phyloP scores from a whole-genome alignment of 2,113 vertebrate genomes.

The Globicephala melas region DNA sequence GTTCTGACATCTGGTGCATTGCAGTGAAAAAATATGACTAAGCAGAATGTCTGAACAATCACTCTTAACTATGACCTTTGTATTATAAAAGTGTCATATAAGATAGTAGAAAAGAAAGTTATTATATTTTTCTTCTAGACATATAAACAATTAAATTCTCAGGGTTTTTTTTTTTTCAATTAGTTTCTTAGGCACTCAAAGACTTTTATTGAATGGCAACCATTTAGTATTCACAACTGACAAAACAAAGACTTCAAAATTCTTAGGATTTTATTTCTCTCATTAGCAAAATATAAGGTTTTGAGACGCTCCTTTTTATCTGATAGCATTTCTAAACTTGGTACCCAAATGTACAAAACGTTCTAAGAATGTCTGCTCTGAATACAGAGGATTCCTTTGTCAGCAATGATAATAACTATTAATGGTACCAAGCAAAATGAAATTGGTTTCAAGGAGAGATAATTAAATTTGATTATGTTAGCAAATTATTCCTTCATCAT shows the following conservation, averaged over 20 bases:
- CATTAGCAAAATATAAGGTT: background rate
- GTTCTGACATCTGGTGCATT: constrained; percentile 42
- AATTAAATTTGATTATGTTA: constrained; percentile 4
- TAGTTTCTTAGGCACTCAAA: background rate
- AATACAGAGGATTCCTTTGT: background rate
- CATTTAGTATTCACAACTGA: background rate
- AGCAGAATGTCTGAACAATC: constrained; percentile 28
- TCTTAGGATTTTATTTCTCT: background rate
- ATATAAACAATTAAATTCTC: background rate
- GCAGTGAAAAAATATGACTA: constrained; percentile 23
- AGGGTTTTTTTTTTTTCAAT: background rate
- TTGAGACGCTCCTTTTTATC: background rate
- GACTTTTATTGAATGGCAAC: background rate
- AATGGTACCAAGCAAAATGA: background rate
- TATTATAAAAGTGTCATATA: constrained; percentile 17
- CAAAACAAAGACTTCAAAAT: background rate
- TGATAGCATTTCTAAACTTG: background rate
- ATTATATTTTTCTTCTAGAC: background rate
- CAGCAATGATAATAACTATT: background rate
- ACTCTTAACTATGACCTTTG: background rate
- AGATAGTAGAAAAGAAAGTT: constrained; percentile 29
- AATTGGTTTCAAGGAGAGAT: background rate
- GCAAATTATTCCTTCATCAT: background rate
- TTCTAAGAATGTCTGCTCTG: background rate
- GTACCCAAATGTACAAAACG: background rate